Conservation (phyloP, 2,888 invertebrate species). For the Itoplectis maculator region DNA sequence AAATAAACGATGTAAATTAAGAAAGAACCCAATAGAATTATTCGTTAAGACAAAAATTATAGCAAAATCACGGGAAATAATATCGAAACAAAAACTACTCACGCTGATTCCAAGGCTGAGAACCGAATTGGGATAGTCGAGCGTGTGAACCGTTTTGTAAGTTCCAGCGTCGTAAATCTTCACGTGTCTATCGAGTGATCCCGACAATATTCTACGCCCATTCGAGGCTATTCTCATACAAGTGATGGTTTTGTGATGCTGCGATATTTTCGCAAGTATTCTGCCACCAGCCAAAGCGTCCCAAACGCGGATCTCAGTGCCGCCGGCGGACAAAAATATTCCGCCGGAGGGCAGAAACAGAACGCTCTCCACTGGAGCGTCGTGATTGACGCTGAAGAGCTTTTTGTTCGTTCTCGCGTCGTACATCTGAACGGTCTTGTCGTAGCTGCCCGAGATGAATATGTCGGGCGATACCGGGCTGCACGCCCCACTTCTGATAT, state of each 20-base stretch:
- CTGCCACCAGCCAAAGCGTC: constrained; percentile 95
- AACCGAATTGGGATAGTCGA: constrained; percentile 96
- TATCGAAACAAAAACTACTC: constrained; percentile 78
- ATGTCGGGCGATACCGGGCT: constrained; percentile 92
- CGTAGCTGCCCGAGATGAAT: constrained; percentile 95
- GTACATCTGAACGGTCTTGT: constrained; percentile 94
- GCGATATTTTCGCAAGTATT: constrained; percentile 92
- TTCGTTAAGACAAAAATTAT: neutral
- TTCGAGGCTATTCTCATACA: constrained; percentile 93
- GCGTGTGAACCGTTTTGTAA: constrained; percentile 94
- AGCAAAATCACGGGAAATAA: neutral
- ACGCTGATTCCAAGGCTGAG: constrained; percentile 92
- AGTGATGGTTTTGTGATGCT: constrained; percentile 98
- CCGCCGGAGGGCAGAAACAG: constrained; percentile 95
- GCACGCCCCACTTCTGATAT: constrained; percentile 93
- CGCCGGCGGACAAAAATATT: constrained; percentile 96
- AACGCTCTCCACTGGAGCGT: constrained; percentile 95
- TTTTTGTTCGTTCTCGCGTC: constrained; percentile 91
- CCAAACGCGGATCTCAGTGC: constrained; percentile 96
- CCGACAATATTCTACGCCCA: constrained; percentile 93
- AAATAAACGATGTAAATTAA: constrained; percentile 46
- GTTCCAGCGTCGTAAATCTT: constrained; percentile 95
- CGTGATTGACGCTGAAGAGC: constrained; percentile 92
- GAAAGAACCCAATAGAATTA: neutral
- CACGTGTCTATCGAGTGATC: constrained; percentile 96